Conservation (phyloP, 2,888 invertebrate species). For the Phortica okadai region DNA sequence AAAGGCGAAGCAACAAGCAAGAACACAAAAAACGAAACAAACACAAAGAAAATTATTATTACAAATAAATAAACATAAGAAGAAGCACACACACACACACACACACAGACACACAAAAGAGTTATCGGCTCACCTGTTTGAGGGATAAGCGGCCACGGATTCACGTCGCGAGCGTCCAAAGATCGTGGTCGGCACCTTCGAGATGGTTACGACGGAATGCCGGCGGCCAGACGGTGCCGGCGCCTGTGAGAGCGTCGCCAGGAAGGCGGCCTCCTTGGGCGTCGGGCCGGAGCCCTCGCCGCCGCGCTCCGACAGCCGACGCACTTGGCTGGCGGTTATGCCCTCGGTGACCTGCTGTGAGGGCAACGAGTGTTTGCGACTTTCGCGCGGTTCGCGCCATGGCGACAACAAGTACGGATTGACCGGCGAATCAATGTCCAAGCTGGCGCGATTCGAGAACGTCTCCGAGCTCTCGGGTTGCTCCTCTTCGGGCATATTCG, state of each 20-base stretch:
- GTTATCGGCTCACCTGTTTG: constrained; percentile 76
- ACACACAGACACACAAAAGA: constrained; percentile 61
- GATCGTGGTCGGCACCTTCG: constrained; percentile 85
- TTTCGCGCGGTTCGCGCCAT: constrained; percentile 85
- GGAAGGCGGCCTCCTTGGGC: constrained; percentile 87
- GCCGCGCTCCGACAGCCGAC: constrained; percentile 88
- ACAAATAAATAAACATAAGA: constrained; percentile 29
- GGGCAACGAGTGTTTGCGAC: constrained; percentile 89
- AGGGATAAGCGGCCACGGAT: constrained; percentile 87
- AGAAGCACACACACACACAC: constrained; percentile 34
- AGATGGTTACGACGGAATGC: constrained; percentile 92
- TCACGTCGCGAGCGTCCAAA: constrained; percentile 88
- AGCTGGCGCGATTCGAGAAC: constrained; percentile 80
- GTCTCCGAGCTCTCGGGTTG: constrained; percentile 77
- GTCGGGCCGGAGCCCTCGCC: constrained; percentile 86
- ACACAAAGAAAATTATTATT: constrained; percentile 47
- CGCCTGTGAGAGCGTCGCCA: constrained; percentile 87
- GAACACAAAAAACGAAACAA: constrained; percentile 66
- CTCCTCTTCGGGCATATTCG: constrained; percentile 83
- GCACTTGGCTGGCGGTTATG: constrained; percentile 91
- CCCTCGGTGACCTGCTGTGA: constrained; percentile 90
- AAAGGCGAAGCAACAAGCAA: constrained; percentile 63
- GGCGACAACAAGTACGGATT: constrained; percentile 90
- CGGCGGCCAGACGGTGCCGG: constrained; percentile 86
- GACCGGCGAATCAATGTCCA: constrained; percentile 87